Evolutionary conservation across 2,113 vertebrate species (phyloP), one percentile per base, ranked within the genome.

Genomic region (Charadrius vociferus): DNA sequence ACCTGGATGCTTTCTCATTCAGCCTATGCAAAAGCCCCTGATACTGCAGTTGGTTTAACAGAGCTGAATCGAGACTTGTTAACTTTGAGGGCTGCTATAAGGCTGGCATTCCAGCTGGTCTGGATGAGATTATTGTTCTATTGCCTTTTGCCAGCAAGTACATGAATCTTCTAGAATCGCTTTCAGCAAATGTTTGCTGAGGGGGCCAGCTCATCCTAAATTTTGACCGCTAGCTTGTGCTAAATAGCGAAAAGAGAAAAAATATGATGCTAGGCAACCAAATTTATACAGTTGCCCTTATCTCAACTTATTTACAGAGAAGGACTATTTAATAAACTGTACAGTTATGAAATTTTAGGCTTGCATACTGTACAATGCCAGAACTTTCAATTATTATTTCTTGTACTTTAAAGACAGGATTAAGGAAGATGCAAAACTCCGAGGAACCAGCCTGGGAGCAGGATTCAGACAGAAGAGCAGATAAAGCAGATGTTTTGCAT

Each of bases 401-500:
- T 89, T 56, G 49, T 24, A n/a, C 16, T 74, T 93, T 47, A 32
- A 78, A 65, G 66, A 72, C 12, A 75, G 39, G 36, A 74, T 21
- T 56, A 22, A 91, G 34, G 19, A 93, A 93, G 39, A 83, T 2
- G 3, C 23, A 66, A 61, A 90, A 58, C 26, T 53, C 37, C 15
- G n/a, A 88, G 47, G n/a, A 86, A 34, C 21, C 36, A 79, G 88
- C 32, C 68, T 37, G 24, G 36, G 16, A 78, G 29, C 27, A 85
- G 12, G 34, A 71, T 59, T 95, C 91, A 94, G 73, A 89, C 59
- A 68, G 34, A 88, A 61, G 84, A 81, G 52, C 11, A 89, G 70
- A 95, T 92, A 95, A 95, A 94, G 61, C 30, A 75, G 39, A 79
- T 93, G 88, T 75, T 97, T 91, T 91, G 39, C 77, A 79, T 91